A percentile compares a stretch with the other conserved stretches of the same genome.
Evolutionary conservation across 2,888 invertebrate genomes (phyloP).

Genomic region (Mimachlamys varia): DNA sequence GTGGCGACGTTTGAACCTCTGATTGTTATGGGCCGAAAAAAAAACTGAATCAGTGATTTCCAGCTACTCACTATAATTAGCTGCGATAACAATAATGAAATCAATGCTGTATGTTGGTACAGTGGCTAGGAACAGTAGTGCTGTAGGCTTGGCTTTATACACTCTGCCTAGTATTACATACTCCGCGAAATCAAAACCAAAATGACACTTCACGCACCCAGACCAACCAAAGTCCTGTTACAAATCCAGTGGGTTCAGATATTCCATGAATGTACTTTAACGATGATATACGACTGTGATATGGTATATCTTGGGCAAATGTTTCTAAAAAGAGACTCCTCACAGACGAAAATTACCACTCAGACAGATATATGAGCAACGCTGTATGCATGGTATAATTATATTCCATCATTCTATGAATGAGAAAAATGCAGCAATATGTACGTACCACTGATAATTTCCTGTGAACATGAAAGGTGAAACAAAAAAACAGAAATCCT

Average conservation of each 20-base stretch:
- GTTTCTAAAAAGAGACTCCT: not conserved
- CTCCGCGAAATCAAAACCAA: not conserved
- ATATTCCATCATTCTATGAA: not conserved
- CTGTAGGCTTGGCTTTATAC: not conserved
- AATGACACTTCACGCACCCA: not conserved
- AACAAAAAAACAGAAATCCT: not conserved
- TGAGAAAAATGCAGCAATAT: not conserved
- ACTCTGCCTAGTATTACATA: not conserved
- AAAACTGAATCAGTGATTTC: not conserved
- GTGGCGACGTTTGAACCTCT: too few relatives aligned
- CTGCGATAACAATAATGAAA: not conserved
- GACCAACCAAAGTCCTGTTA: not conserved
- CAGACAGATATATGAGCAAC: not conserved
- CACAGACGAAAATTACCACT: not conserved
- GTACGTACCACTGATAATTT: not conserved
- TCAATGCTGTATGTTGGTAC: not conserved
- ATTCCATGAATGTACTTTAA: conserved; percentile 19
- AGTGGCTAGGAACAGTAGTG: not conserved
- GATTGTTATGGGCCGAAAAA: too few relatives aligned
- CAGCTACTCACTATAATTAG: not conserved
- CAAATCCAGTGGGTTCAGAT: not conserved
- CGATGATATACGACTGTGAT: not conserved
- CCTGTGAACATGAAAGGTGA: not conserved
- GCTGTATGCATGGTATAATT: not conserved
- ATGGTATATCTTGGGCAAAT: not conserved